phyloP scores from a whole-genome alignment of 2,888 invertebrate genomes.

The Cataglyphis livida region DNA sequence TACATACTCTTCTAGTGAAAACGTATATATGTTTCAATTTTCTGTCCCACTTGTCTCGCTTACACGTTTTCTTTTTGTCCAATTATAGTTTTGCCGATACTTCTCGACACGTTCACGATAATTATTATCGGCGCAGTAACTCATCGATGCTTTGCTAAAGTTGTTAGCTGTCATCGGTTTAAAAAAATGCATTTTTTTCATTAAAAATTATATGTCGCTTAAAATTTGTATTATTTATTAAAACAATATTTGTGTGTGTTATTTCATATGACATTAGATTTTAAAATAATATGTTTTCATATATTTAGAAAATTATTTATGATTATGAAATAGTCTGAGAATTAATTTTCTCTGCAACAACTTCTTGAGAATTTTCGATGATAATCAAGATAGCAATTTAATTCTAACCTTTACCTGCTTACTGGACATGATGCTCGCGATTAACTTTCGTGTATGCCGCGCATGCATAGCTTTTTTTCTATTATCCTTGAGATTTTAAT shows the following conservation, averaged over 20 bases:
- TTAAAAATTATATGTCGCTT: neutral
- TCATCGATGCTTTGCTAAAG: constrained; percentile 35
- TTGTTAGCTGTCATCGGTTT: constrained; percentile 1
- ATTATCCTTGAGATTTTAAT: constrained; percentile 45
- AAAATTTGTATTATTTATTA: neutral
- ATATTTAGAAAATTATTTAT: neutral
- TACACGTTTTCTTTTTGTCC: constrained; percentile 46
- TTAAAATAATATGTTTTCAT: neutral
- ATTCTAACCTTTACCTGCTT: constrained; percentile 27
- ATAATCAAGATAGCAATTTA: neutral
- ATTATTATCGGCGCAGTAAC: constrained; percentile 51
- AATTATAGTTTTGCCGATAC: constrained; percentile 56
- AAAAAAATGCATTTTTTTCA: neutral
- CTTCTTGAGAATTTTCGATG: neutral
- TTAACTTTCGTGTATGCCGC: constrained; percentile 38
- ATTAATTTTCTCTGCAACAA: neutral
- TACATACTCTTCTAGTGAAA: constrained; percentile 28
- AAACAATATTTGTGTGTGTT: neutral
- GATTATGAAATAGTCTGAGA: neutral
- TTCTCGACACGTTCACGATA: constrained; percentile 41
- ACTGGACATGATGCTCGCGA: constrained; percentile 12
- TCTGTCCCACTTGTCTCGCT: constrained; percentile 40
- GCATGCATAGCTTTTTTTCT: constrained; percentile 35
- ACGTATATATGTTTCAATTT: constrained; percentile 40
- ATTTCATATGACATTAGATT: neutral